phyloP scores from a whole-genome alignment of 2,888 invertebrate genomes.

The Miltochrista miniata region DNA sequence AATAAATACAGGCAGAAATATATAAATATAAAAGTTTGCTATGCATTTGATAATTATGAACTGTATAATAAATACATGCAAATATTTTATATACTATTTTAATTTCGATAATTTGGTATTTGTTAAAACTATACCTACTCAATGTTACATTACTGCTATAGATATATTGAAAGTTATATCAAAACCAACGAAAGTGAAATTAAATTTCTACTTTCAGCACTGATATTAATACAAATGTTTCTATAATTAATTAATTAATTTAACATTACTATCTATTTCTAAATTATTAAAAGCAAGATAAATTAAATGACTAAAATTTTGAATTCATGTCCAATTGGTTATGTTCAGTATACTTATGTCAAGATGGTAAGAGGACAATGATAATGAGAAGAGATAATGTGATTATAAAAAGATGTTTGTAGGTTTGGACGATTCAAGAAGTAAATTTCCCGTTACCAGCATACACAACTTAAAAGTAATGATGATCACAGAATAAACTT shows the following conservation, averaged over 20 bases:
- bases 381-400: conserved; percentile 9
- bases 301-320: conserved; percentile 11
- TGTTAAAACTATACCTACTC: conserved; percentile 9
- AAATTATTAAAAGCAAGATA: conserved; percentile 26
- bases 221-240: conserved; percentile 14
- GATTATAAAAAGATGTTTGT: background rate
- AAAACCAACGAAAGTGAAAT: conserved; percentile 26
- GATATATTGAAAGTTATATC: conserved; percentile 16
- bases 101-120: conserved; percentile 11
- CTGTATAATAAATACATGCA: conserved; percentile 24
- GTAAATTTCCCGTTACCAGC: no score
- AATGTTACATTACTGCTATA: conserved; percentile 12
- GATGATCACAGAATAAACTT: no score
- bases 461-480: no score
- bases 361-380: conserved; percentile 14
- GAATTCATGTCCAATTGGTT: conserved; percentile 19
- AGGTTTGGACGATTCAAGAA: no score
- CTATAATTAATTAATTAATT: conserved; percentile 15
- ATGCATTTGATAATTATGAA: background rate
- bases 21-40: conserved; percentile 2
- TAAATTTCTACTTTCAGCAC: conserved; percentile 15
- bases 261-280: conserved; percentile 25
- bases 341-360: conserved; percentile 9
- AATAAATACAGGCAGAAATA: conserved; percentile 8
- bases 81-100: conserved; percentile 16